Evolutionary conservation across 2,888 invertebrate species (phyloP).

Genomic region (Antheraea yamamai): DNA sequence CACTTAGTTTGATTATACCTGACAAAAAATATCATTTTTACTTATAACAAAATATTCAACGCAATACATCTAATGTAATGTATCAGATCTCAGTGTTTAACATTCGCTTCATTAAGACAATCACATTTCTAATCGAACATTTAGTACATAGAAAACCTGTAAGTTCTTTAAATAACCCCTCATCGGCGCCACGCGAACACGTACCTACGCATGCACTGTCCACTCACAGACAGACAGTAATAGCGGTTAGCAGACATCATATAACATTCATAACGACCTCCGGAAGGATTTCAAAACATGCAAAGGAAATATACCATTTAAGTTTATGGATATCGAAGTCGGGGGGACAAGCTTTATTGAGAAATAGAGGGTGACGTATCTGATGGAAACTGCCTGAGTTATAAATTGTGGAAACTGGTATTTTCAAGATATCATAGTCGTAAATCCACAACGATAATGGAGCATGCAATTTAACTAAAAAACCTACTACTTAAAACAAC

Average conservation of each 20-base stretch:
- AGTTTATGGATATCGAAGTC: constrained; percentile 19
- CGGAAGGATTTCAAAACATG: constrained; percentile 51
- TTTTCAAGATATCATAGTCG: constrained; percentile 7
- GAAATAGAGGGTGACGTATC: constrained; percentile 15
- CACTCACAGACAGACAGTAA: constrained; percentile 32
- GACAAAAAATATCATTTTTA: background rate
- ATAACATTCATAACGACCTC: constrained; percentile 52
- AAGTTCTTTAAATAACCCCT: constrained; percentile 28
- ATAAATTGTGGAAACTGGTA: constrained; percentile 10
- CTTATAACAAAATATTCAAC: background rate
- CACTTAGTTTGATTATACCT: background rate
- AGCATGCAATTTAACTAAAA: background rate
- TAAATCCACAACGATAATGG: constrained; percentile 7
- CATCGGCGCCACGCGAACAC: constrained; percentile 23
- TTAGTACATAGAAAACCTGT: constrained; percentile 13
- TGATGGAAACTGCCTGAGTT: constrained; percentile 11
- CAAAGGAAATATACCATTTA: constrained; percentile 45
- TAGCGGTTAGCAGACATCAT: constrained; percentile 37
- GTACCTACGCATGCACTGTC: constrained; percentile 14
- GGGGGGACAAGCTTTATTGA: constrained; percentile 7
- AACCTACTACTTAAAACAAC: background rate
- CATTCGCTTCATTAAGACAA: background rate
- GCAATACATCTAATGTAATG: background rate
- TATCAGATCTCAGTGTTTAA: background rate
- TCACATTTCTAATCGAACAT: constrained; percentile 11